Evolutionary conservation across 2,113 vertebrate genomes (phyloP), one percentile per base, ranked within the genome.

Genomic region (Aleadryas rufinucha): DNA sequence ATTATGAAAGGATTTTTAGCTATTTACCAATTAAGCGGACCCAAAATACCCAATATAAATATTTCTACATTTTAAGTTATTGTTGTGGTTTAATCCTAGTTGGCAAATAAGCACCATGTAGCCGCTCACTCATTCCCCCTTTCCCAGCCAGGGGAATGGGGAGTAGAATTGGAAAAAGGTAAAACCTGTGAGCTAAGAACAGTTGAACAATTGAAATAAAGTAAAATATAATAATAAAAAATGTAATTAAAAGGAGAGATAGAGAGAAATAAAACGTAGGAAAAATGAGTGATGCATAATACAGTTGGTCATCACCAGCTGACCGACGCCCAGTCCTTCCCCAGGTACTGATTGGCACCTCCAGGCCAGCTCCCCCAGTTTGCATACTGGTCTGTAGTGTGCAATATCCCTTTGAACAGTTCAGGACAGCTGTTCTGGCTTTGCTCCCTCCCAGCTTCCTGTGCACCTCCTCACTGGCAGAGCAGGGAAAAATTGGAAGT

Each of bases 71-170:
- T 80, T 70, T 41, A 66, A 65, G 15, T 33, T 41, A 45, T 10
- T 41, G 18, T 71, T 2, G 1, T 90, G 26, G 14, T 61, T 61
- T 76, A 76, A 76, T 8, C n/a, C 9, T 45, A 41, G 20, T 0
- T 21, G 17, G 11, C 24, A 82, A 52, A 81, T 35, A 68, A 69
- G 30, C 35, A 69, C 21, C 47, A 35, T 0, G 0, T 23, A 47
- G 17, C 14, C 1, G 0, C 41, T 76, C 0, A 0, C 30, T 69
- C 16, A 26, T 10, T 41, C 30, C 5, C 24, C 24, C 2, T 68
- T 47, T 69, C 17, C 27, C n/a, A 68, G 13, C 24, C 45, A 26
- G 39, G 8, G 20, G 4, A 68, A 47, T 10, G 28, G n/a, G 12
- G 20, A 61, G 6, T 23, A 54, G 16, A 47, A 61, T 6, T 16